Evolutionary conservation across 2,113 vertebrate genomes (phyloP), one percentile per base, ranked within the genome.

Genomic region (Trachemys scripta): DNA sequence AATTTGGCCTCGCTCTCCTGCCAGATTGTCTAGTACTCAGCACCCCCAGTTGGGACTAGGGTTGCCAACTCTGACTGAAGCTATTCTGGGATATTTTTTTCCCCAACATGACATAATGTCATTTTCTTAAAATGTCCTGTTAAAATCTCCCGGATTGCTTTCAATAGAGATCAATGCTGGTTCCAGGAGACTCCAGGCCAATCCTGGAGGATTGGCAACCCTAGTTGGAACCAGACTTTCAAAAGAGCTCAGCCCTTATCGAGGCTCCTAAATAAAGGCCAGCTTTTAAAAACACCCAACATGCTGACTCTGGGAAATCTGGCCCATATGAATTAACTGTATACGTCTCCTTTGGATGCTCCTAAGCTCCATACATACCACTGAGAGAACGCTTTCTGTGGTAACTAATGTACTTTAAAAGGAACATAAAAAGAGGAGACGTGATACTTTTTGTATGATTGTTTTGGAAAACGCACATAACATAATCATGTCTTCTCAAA

Each of bases 311-410:
- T 38, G 65, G 72, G 92, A 88, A 95, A 84, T 85, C 53, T 91
- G 42, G 78, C 89, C 90, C 78, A 79, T 91, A 50, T 89, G 94
- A 95, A 93, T 84, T 49, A 89, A 85, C 50, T 85, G 76, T 31
- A 93, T 80, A 84, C 54, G 49, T 91, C 96, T 95, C 85, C 87
- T 94, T 38, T 95, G 90, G 95, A 89, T 56, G 47, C 27, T 76
- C 35, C 62, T 90, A 88, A 96, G 91, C 47, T 69, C 38, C 51
- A 47, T 85, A 88, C 50, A 47, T 92, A 47, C 75, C 47, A 38
- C 65, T 87, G 89, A 54, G 81, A 94, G 93, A 94, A 95, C 83
- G 95, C 82, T 97, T 97, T 96, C 96, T 51, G 93, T 93, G 92
- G 94, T 91, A 97, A 95, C 90, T 27, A 85, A 91, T 81, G 83